A percentile compares a stretch with the other conserved stretches of the same genome.
phyloP scores from a whole-genome alignment of 2,888 invertebrate genomes.

The Timema podura region DNA sequence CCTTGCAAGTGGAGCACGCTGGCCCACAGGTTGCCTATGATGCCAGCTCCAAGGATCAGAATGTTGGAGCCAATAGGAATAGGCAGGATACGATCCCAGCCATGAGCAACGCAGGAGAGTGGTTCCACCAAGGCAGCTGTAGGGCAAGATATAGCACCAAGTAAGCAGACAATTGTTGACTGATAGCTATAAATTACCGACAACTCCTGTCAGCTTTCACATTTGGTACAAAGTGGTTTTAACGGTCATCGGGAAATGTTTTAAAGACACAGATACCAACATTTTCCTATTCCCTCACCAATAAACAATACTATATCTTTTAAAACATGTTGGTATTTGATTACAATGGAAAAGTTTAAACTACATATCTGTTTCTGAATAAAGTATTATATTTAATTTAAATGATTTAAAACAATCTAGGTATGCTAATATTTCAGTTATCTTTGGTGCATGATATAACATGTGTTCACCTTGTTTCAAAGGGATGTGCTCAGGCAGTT shows the following conservation, averaged over 20 bases:
- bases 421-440: background rate
- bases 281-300: too few relatives aligned
- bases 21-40: constrained; percentile 68
- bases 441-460: background rate
- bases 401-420: background rate
- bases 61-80: constrained; percentile 58
- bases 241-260: too few relatives aligned
- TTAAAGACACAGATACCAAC: too few relatives aligned
- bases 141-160: background rate
- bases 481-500: constrained; percentile 53
- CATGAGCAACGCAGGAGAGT: constrained; percentile 65
- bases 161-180: background rate
- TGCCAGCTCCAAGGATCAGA: constrained; percentile 65
- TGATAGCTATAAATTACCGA: too few relatives aligned
- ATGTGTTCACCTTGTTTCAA: constrained; percentile 53
- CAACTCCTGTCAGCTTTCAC: too few relatives aligned
- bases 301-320: too few relatives aligned
- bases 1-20: constrained; percentile 63
- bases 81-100: constrained; percentile 60
- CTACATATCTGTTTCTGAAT: background rate
- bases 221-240: too few relatives aligned
- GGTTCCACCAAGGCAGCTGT: constrained; percentile 64
- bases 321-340: too few relatives aligned
- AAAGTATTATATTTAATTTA: background rate
- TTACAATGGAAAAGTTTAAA: background rate